phyloP scores from a whole-genome alignment of 2,113 vertebrate genomes.

The Aphyosemion australe region DNA sequence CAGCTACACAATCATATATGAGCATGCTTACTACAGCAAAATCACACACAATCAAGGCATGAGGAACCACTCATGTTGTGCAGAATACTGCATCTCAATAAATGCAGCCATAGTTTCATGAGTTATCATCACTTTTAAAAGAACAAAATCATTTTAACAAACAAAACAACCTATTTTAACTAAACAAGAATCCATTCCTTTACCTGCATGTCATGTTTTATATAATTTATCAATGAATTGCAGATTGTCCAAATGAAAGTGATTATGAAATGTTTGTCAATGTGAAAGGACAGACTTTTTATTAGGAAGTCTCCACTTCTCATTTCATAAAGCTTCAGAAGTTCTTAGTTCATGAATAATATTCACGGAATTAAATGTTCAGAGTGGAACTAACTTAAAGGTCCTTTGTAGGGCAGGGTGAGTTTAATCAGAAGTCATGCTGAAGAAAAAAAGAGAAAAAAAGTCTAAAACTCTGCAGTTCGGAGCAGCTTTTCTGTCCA shows the following conservation, averaged over 20 bases:
- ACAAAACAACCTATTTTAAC: too few relatives aligned
- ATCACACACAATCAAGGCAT: constrained; percentile 8
- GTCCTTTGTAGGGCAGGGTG: constrained; percentile 22
- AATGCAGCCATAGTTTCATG: background rate
- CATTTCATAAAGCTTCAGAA: background rate
- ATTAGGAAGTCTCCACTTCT: background rate
- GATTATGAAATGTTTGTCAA: background rate
- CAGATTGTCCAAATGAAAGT: background rate
- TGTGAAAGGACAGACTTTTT: background rate
- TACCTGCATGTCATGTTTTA: too few relatives aligned
- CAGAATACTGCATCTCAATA: constrained; percentile 13
- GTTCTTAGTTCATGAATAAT: constrained; percentile 19
- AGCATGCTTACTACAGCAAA: constrained; percentile 7
- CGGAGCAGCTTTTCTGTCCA: background rate
- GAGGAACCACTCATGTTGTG: constrained; percentile 31
- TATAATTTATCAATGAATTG: background rate
- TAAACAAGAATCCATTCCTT: too few relatives aligned
- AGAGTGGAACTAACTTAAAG: constrained; percentile 20
- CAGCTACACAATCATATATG: background rate
- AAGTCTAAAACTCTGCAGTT: background rate
- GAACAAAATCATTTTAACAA: too few relatives aligned
- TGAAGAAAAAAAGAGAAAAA: background rate
- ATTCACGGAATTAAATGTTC: constrained; percentile 37
- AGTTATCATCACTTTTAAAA: background rate
- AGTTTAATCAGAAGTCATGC: constrained; percentile 22